Base-by-base conservation (phyloP, 2,113 vertebrate species). In the Sinosuthora webbiana region DNA sequence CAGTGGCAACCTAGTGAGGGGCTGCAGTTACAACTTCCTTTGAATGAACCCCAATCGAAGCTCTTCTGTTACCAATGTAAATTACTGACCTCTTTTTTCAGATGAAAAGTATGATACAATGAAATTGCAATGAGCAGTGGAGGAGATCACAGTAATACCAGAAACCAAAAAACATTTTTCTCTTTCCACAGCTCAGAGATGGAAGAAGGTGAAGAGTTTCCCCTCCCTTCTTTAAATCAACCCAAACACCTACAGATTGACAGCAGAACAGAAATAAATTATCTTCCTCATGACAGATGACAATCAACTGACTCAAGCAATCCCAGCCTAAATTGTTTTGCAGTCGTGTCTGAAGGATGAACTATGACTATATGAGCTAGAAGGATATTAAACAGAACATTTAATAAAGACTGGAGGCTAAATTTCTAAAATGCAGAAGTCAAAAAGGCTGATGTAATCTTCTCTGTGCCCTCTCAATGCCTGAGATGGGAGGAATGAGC, bases 361-460 rank as follows among this genome's bases (percentile, higher is more conserved):
- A 75, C n/a, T 42, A 63, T 11, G 16, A 73, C 22, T 42, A 47
- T 6, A 10, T 65, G 56, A 95, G 64, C 30, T 77, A 89, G 21
- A 62, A 78, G 68, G 41, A 59, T 31, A 81, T 35, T 59, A 87
- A 94, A 83, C 14, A 91, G 76, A 90, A 39, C 25, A 53, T 74
- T 76, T 64, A 79, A 78, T 35, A 42, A 67, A 80, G 70, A 64
- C 23, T 74, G 93, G 79, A 81, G 93, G 92, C 79, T 93, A 86
- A 83, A 94, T 94, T 97, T 94, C 93, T 95, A 81, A 80, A 83
- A 62, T 23, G 44, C 37, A 67, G 37, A 89, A 47, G n/a, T 35
- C 27, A 53, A 27, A 75, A 78, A 78, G 35, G 70, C 50, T 73
- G 84, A 84, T 2, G 4, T 11, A 60, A 68, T 20, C 45, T 42